These are phyloP conservation scores for Scatophagus argus DNA, from an alignment of 2,113 vertebrate species.

Conservation along the genomic window DNA sequence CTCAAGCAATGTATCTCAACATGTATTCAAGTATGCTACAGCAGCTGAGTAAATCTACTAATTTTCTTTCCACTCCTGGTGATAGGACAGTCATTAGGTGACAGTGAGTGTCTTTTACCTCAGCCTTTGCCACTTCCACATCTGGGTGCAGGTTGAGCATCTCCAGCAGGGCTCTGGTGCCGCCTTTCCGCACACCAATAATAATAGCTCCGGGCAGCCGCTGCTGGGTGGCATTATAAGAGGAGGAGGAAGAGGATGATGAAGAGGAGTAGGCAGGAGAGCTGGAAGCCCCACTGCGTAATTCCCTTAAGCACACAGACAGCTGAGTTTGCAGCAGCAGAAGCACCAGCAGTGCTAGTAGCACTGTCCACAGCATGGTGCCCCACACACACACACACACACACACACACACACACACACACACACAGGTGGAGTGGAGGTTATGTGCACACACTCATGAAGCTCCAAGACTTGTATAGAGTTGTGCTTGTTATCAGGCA, in stretches of 20 bases:
- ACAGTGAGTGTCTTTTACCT: slow-evolving; percentile 62
- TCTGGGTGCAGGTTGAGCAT: slow-evolving; percentile 88
- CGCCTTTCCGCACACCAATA: slow-evolving; percentile 87
- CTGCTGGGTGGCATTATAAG: slow-evolving; percentile 71
- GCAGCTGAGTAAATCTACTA: not conserved
- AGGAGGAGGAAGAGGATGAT: slow-evolving; percentile 52
- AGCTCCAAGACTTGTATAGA: slow-evolving; percentile 42
- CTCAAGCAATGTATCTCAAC: not conserved
- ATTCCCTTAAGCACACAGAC: slow-evolving; percentile 79
- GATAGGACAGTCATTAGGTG: not conserved
- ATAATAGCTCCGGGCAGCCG: slow-evolving; percentile 85
- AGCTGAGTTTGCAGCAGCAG: slow-evolving; percentile 85
- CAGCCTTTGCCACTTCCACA: slow-evolving; percentile 85
- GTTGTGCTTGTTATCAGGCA: slow-evolving; percentile 57
- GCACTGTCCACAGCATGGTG: slow-evolving; percentile 85
- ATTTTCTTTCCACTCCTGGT: not conserved
- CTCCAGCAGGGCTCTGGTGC: slow-evolving; percentile 87
- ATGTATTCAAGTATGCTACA: not conserved
- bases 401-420: slow-evolving; percentile 47
- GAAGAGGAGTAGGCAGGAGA: slow-evolving; percentile 37
- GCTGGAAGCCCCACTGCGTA: slow-evolving; percentile 60
- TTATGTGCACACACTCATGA: slow-evolving; percentile 68
- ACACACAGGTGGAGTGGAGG: slow-evolving; percentile 37
- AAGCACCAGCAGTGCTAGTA: slow-evolving; percentile 81
- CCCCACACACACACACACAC: slow-evolving; percentile 48